Conservation (phyloP, 2,888 invertebrate species). For the Neoitamus cyanurus region DNA sequence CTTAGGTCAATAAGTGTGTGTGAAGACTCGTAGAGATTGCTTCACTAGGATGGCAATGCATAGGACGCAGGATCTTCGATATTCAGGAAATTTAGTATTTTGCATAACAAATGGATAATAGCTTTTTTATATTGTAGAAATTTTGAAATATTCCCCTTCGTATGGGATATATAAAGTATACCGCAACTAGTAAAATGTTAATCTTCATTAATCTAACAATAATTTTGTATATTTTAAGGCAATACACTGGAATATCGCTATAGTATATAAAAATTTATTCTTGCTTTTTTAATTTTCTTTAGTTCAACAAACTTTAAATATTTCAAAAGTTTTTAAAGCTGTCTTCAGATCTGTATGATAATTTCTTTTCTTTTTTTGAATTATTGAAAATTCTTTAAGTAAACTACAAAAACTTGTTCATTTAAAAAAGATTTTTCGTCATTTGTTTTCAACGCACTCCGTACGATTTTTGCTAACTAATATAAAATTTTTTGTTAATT, state of each 20-base stretch:
- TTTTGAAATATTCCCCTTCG: neutral
- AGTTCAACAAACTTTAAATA: conserved; percentile 33
- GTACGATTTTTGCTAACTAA: conserved; percentile 21
- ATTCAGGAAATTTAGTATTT: neutral
- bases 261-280: conserved; percentile 48
- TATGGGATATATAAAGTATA: conserved; percentile 17
- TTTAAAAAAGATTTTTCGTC: conserved; percentile 2
- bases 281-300: conserved; percentile 44
- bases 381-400: conserved; percentile 13
- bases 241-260: conserved; percentile 56
- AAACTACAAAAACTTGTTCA: conserved; percentile 17
- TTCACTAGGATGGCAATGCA: neutral
- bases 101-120: neutral
- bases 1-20: too few relatives aligned
- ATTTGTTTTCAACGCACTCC: conserved; percentile 10
- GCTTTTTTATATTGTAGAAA: neutral
- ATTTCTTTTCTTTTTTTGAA: neutral
- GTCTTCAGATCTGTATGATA: conserved; percentile 28
- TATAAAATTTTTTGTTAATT: conserved; percentile 7
- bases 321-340: conserved; percentile 33
- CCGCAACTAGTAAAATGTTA: conserved; percentile 14
- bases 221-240: conserved; percentile 54
- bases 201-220: conserved; percentile 32
- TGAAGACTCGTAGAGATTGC: neutral
- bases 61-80: too few relatives aligned